Evolutionary conservation across 2,797 vertebrate species (phyloP), one percentile per base, ranked within the genome.

Genomic region (Heliangelus exortis): DNA sequence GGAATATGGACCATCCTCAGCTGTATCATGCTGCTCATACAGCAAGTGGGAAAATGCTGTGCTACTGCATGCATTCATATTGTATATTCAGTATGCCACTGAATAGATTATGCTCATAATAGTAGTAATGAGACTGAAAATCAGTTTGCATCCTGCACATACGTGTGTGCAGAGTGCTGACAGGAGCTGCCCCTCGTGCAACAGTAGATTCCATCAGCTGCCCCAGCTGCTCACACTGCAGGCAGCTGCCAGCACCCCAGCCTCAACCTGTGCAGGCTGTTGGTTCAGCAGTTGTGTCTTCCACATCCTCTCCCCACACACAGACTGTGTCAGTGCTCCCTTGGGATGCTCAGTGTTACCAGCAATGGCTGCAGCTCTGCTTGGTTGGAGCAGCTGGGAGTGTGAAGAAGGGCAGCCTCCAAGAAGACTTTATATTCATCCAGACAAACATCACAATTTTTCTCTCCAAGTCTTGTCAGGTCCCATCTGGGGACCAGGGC

Each of bases 211-310:
- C 92, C 80, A 34, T 57, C 90, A 94, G 80, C 72, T 16, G 8
- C n/a, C 63, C 82, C 87, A 84, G 61, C 91, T 92, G 58, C 76
- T 80, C 74, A 63, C 29, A 79, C 11, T 4, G 17, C 47, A 80
- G 67, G 92, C 94, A 96, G 93, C 97, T 97, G 96, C 95, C 96
- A 90, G 67, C 58, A 48, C 67, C 62, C 69, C 12, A 43, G 58
- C 69, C 93, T 86, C 16, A 51, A 63, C 79, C 92, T 34, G 41
- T 62, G 54, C 92, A 58, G 91, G 67, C 89, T 93, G 75, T 48
- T 90, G 75, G 93, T 89, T 72, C 43, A 95, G 54, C 89, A 95
- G 66, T 68, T 91, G 94, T 54, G 84, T 92, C 86, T 91, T 74
- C 59, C 73, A 97, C 94, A 96, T 95, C 82, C 84, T 41, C 39